Base-by-base conservation (phyloP, 2,888 invertebrate genomes). In the Hemaris fuciformis region DNA sequence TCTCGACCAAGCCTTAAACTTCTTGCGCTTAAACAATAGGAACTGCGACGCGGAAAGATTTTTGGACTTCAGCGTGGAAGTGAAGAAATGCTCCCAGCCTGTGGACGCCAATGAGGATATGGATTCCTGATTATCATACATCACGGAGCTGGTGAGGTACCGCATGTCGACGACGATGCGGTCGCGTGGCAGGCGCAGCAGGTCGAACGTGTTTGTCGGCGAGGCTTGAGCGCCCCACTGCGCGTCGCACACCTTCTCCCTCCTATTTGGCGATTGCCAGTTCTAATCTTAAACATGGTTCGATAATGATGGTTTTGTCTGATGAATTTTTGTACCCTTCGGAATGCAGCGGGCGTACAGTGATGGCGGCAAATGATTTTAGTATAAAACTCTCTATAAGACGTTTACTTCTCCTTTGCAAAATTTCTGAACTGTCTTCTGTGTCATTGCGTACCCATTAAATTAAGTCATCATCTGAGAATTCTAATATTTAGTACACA, bases 1-100 rank as follows among this genome's bases (percentile, higher is more conserved):
- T 0, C 74, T 87, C 7, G 89, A 90, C 61, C 89, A 90, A 69
- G 86, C 89, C 0, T 75, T 85, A 46, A 89, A 90, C 79, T 90
- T 85, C 79, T 75, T 88, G 10, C 79, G 88, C 23, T 71, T 77
- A 64, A 85, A 84, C 68, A 86, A 85, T 70, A 77, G 81, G n/a
- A 80, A 83, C 64, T 80, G 81, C 68, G 85, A 87, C 61, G 72
- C 82, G 0, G 88, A 88, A 41, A 83, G 81, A 57, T 77, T 68
- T 62, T 70, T 87, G 2, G 83, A 85, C 62, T 81, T 83, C 66
- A 75, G 80, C 23, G 78, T 88, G 18, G 77, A 82, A 58, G 74
- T 84, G 23, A 65, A 64, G 8, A 74, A 77, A 64, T 64, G 73
- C 45, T 76, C 75, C 18, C 53, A 27, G 22, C 64, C 60, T 23